Evolutionary conservation across 2,797 vertebrate species (phyloP), one percentile per base, ranked within the genome.

Genomic region (Acrocephalus scirpaceus): DNA sequence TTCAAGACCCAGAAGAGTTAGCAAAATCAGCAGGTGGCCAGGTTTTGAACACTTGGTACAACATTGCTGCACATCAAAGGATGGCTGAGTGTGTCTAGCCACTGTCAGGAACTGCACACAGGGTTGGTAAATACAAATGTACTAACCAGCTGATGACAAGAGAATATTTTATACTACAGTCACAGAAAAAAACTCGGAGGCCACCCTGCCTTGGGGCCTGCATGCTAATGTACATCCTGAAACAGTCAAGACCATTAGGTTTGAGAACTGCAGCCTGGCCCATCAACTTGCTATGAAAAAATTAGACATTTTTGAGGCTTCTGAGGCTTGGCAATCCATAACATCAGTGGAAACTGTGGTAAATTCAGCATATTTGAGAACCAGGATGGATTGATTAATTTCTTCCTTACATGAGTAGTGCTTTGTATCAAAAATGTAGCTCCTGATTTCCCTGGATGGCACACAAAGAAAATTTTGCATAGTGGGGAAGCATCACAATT

Each of bases 251-350:
- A 78, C 25, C 32, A 66, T 77, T 42, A 70, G 36, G 62, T 73
- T 69, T 92, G 62, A 90, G 82, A 56, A 34, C 32, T 88, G 42
- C 38, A 91, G 65, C 38, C 32, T 65, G 76, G 64, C 22, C 62
- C 82, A 81, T 66, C 61, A 29, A 50, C 32, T 54, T 67, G 56
- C 36, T 84, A 20, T 45, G 64, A 94, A 86, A 93, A 94, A 86
- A 66, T 19, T 8, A 64, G 23, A 82, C 56, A 90, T 93, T 94
- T 91, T 92, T 94, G 94, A 96, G 93, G 89, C 44, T 92, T 94
- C 73, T 85, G 86, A 92, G 92, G 82, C 66, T 88, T 95, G 82
- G 73, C 32, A 91, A 70, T 62, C 47, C 32, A 10, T 78, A 86
- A 48, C 29, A 85, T 76, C 73, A 60, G 38, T 71, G 73, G 67